These are phyloP conservation scores for Linnaemya tessellans DNA, from an alignment of 2,888 invertebrate genomes.

Conservation along the genomic window DNA sequence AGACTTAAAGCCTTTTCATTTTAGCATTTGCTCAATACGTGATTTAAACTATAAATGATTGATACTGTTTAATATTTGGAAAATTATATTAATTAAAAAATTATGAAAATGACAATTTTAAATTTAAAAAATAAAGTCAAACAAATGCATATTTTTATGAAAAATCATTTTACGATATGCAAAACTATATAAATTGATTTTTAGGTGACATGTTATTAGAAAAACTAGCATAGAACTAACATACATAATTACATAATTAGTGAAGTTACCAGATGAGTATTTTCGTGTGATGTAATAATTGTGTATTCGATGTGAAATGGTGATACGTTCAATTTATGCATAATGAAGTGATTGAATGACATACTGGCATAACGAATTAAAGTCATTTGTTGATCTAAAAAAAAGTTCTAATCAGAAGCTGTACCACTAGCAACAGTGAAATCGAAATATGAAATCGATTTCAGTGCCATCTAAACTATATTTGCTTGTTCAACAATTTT, in stretches of 20 bases:
- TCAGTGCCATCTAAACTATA: background rate
- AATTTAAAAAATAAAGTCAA: slow-evolving; percentile 1
- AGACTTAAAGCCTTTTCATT: slow-evolving; percentile 67
- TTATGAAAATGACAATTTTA: slow-evolving; percentile 3
- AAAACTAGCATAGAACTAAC: slow-evolving; percentile 6
- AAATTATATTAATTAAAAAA: background rate
- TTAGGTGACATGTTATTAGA: background rate
- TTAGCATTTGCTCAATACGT: slow-evolving; percentile 56
- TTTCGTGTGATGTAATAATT: slow-evolving; percentile 47
- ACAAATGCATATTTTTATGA: background rate
- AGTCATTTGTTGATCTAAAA: slow-evolving; percentile 82
- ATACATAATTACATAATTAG: slow-evolving; percentile 44
- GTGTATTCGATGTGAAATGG: background rate
- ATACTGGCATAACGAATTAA: slow-evolving; percentile 80
- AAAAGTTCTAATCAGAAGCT: slow-evolving; percentile 63
- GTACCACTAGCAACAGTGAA: slow-evolving; percentile 11
- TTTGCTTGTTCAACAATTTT: background rate
- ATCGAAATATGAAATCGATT: background rate
- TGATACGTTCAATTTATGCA: slow-evolving; percentile 75
- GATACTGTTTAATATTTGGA: slow-evolving; percentile 6
- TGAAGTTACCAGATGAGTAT: slow-evolving; percentile 60
- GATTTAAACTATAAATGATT: slow-evolving; percentile 50
- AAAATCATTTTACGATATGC: slow-evolving; percentile 34
- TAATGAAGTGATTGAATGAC: slow-evolving; percentile 82
- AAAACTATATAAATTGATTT: background rate